A percentile compares a stretch with the other conserved stretches of the same genome.
Conservation (phyloP, 2,113 vertebrate species). For the Perca fluviatilis region DNA sequence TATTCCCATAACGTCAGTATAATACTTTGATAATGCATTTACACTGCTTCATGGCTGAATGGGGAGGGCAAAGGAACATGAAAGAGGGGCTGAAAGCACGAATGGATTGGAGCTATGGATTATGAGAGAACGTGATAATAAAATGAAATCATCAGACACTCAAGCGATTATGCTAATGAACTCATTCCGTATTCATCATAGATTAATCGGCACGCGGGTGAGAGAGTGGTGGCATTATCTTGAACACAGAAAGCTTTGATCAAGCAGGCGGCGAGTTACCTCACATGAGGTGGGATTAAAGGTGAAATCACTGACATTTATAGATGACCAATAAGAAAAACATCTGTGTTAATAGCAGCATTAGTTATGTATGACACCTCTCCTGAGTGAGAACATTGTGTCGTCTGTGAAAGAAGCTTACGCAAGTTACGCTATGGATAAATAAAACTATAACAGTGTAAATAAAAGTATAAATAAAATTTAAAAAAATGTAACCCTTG, state of each 20-base stretch:
- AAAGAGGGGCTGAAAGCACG: conserved; percentile 56
- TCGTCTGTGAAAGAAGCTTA: too few relatives aligned
- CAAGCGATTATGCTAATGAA: conserved; percentile 81
- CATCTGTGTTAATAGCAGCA: not conserved
- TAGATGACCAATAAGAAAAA: conserved; percentile 5
- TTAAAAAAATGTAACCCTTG: too few relatives aligned
- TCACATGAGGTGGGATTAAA: conserved; percentile 24
- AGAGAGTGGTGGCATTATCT: conserved; percentile 54
- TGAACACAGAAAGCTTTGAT: conserved; percentile 62
- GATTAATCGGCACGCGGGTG: conserved; percentile 67
- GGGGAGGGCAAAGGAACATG: conserved; percentile 73
- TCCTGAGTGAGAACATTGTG: too few relatives aligned
- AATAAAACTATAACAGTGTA: too few relatives aligned
- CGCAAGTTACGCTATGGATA: too few relatives aligned
- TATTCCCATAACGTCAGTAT: conserved; percentile 47
- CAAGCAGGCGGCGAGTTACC: conserved; percentile 11
- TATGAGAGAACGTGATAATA: conserved; percentile 75
- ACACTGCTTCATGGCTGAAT: conserved; percentile 65
- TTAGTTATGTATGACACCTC: not conserved
- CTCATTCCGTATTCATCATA: conserved; percentile 72
- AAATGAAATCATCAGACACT: conserved; percentile 79
- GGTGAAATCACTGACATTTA: conserved; percentile 13
- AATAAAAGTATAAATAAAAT: not conserved
- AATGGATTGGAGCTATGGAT: conserved; percentile 68
- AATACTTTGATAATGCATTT: conserved; percentile 78